Evolutionary conservation across 2,113 vertebrate species (phyloP).

Genomic region (Dicerorhinus sumatrensis): DNA sequence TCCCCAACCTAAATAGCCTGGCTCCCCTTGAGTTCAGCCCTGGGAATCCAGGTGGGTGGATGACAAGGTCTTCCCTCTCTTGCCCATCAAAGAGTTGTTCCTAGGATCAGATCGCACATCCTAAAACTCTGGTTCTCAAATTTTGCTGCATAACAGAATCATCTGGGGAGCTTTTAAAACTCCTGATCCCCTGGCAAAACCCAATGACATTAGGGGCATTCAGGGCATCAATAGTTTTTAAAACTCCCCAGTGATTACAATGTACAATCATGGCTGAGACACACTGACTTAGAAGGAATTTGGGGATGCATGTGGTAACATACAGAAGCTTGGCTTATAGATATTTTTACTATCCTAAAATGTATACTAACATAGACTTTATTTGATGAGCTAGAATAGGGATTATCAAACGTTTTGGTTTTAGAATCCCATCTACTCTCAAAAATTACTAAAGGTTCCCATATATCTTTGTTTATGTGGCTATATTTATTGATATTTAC

Average conservation of each 20-base stretch:
- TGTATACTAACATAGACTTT: neutral
- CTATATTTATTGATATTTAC: neutral
- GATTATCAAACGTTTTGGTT: neutral
- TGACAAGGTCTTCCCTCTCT: neutral
- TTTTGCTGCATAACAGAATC: neutral
- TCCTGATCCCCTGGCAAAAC: neutral
- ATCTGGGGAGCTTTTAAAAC: neutral
- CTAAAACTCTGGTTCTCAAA: neutral
- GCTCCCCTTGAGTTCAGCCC: neutral
- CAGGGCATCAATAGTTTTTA: neutral
- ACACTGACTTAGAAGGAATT: neutral
- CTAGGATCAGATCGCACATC: neutral
- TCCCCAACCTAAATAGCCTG: rapidly evolving
- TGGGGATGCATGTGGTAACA: neutral
- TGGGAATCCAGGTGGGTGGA: too few species aligned
- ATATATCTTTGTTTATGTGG: neutral
- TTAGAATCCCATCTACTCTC: neutral
- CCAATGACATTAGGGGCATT: neutral
- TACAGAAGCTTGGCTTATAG: neutral
- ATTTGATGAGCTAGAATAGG: neutral
- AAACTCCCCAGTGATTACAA: neutral
- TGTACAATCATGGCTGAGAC: neutral
- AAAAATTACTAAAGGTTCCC: neutral
- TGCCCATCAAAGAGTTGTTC: neutral
- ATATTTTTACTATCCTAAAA: neutral